These are phyloP conservation scores for Heliopora coerulea DNA, from an alignment of 92 coral and sea anemone genomes.

Conservation along the genomic window DNA sequence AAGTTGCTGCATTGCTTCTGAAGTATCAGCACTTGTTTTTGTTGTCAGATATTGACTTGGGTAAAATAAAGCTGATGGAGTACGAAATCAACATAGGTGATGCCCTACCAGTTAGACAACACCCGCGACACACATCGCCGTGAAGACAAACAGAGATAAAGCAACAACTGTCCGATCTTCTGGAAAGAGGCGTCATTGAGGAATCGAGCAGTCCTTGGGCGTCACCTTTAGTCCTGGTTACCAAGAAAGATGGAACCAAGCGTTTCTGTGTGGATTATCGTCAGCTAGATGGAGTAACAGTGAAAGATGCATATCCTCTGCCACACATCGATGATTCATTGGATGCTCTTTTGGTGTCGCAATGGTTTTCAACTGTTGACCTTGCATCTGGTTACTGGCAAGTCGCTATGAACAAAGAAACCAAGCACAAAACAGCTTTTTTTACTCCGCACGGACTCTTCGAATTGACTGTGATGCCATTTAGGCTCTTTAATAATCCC, in stretches of 20 bases:
- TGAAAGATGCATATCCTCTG: constrained; percentile 52
- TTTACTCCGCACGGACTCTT: constrained; percentile 41
- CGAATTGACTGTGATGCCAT: constrained; percentile 50
- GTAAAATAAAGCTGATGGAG: constrained; percentile 25
- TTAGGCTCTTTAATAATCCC: constrained; percentile 16
- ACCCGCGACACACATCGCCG: constrained; percentile 41
- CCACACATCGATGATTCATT: constrained; percentile 48
- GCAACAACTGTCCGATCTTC: too few species aligned
- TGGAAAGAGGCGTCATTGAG: constrained; percentile 40
- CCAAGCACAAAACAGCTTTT: constrained; percentile 51
- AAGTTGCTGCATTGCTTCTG: constrained; percentile 15
- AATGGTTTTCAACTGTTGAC: constrained; percentile 49
- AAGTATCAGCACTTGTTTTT: constrained; percentile 25
- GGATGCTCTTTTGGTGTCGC: constrained; percentile 46
- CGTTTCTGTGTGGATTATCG: constrained; percentile 55
- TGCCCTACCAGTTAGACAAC: constrained; percentile 43
- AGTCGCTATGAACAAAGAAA: constrained; percentile 51
- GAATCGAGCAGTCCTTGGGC: constrained; percentile 54
- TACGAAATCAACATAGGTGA: constrained; percentile 38
- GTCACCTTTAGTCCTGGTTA: constrained; percentile 52
- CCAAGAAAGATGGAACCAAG: constrained; percentile 59
- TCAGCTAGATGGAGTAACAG: constrained; percentile 43
- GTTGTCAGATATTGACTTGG: constrained; percentile 43
- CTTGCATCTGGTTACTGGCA: constrained; percentile 55
- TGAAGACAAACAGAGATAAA: constrained; percentile 40